Evolutionary conservation across 2,888 invertebrate genomes (phyloP), one percentile per base, ranked within the genome.

Genomic region (Hemithea aestivaria): DNA sequence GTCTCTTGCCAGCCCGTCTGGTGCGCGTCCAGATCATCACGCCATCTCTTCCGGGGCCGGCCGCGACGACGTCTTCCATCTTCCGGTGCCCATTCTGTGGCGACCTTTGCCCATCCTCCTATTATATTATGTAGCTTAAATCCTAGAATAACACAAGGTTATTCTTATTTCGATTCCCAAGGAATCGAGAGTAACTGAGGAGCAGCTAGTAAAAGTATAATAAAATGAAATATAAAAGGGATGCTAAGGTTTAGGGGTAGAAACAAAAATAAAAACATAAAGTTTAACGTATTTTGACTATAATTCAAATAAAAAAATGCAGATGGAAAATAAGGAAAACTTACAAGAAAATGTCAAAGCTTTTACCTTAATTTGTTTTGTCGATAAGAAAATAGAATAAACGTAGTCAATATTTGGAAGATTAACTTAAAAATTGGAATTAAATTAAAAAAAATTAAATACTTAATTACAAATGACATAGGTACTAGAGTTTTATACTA

Each of bases 241-340:
- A 42, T 10, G 12, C 24, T 39, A 35, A n/a, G n/a, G 27, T 8
- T 39, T 36, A 39, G 25, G 35, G 44, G 40, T 69, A 52, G 55
- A 62, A 68, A 69, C 52, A 71, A 73, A 71, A 75, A 73, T 51
- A 72, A 79, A 73, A 77, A 72, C 55, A 68, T 62, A 64, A 66
- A 47, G 28, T 35, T 27, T 74, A 85, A 85, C 85, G 83, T 85
- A 87, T 80, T 83, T 83, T 87, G 85, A 83, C 84, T 87, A 85
- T 87, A 87, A 82, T 87, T 85, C 83, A 85, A 53, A 82, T 82
- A 87, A 84, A 85, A n/a, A 53, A 87, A 87, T 87, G 87, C 85
- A 81, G 83, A 84, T 84, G 83, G 81, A 85, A n/a, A 84, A 83
- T 82, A 82, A 84, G 76, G 72, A 80, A 73, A 84, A 81, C 83